Base-by-base conservation (phyloP, 2,113 vertebrate species). In the Talpa occidentalis region DNA sequence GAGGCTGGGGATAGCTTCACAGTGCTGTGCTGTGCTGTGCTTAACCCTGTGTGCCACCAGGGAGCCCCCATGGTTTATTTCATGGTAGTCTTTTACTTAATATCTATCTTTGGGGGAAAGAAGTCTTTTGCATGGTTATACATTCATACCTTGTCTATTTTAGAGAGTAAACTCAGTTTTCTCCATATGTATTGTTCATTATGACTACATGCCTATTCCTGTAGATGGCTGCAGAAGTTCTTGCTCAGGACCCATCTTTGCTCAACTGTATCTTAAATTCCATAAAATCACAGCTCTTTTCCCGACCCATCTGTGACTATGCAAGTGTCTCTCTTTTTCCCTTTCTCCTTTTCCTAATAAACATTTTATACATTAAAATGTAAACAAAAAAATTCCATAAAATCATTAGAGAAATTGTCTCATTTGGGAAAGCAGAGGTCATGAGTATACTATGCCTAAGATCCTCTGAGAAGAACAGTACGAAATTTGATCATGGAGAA, bases 31-130 rank as follows among this genome's bases (percentile, higher is more conserved):
- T n/a, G n/a, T n/a, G n/a, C n/a, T n/a, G n/a, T n/a, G n/a, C n/a
- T n/a, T n/a, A n/a, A n/a, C n/a, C n/a, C n/a, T n/a, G n/a, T n/a
- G n/a, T n/a, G n/a, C n/a, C n/a, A n/a, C n/a, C n/a, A n/a, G n/a
- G n/a, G n/a, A n/a, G n/a, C n/a, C n/a, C n/a, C n/a, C 2, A 7
- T 72, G 14, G 3, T 54, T 95, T 85, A 95, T 64, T 83, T 92
- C 30, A 72, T 70, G 44, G 24, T n/a, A 66, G 22, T 12, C 44
- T 70, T 88, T 78, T 85, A 24, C 21, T 94, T 90, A 69, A 47
- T 52, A 24, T 37, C 21, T 47, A 4, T 76, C 16, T 89, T 73
- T 64, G 11, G 15, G 26, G 19, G 1, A 10, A 54, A 76, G n/a
- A 42, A 10, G 3, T 70, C 64, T 90, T 77, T 42, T 74, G 2